A percentile compares a stretch with the other conserved stretches of the same genome.
phyloP scores from a whole-genome alignment of 2,888 invertebrate genomes.

The Glaucopsyche alexis region DNA sequence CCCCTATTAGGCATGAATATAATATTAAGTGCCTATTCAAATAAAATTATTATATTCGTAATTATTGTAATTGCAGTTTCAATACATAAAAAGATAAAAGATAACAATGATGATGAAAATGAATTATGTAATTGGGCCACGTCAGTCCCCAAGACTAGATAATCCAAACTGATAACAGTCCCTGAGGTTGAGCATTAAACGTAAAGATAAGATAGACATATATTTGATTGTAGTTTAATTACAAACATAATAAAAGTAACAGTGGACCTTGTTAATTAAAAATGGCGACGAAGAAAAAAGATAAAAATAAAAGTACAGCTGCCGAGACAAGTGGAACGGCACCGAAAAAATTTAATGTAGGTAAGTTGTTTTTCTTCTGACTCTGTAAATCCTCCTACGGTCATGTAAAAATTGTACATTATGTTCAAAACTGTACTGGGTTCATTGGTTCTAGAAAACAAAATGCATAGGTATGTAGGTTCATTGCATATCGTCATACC shows the following conservation, averaged over 20 bases:
- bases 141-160: slow-evolving; percentile 37
- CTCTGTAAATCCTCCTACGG: not conserved
- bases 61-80: not conserved
- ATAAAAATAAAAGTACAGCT: slow-evolving; percentile 28
- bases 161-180: slow-evolving; percentile 33
- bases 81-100: not conserved
- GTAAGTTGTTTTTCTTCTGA: slow-evolving; percentile 8
- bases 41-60: not conserved
- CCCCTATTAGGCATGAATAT: too few relatives aligned
- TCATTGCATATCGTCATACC: too few relatives aligned
- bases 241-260: slow-evolving; percentile 28
- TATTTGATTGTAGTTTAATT: slow-evolving; percentile 34
- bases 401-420: too few relatives aligned
- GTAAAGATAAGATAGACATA: slow-evolving; percentile 29
- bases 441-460: too few relatives aligned
- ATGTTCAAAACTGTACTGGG: not conserved
- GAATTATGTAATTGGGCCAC: slow-evolving; percentile 34
- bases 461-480: too few relatives aligned
- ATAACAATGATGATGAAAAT: not conserved
- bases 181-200: slow-evolving; percentile 10
- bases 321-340: slow-evolving; percentile 1
- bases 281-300: slow-evolving; percentile 38
- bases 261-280: slow-evolving; percentile 23
- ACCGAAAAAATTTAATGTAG: slow-evolving; percentile 19
- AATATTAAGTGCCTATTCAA: not conserved